Base-by-base conservation (phyloP, 2,888 invertebrate genomes). In the Oxystoma pomonae region DNA sequence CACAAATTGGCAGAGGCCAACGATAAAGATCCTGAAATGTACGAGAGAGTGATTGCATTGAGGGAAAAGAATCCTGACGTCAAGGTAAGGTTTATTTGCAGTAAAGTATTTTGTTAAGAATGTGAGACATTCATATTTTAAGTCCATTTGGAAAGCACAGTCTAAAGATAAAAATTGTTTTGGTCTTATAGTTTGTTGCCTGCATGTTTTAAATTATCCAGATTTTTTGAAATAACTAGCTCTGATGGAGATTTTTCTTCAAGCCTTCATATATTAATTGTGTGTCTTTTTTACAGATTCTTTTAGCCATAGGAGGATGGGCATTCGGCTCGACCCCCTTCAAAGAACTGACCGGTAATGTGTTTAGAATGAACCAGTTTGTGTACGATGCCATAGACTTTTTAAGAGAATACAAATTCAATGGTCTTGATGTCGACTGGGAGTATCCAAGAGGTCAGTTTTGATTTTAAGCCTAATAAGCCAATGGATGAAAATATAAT, bases 321-420 rank as follows among this genome's bases (percentile, higher is more conserved):
- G 94, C 94, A 0, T 96, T 96, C 75, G 96, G 96, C 12, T 96
- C 96, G 0, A 94, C 94, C 0, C 95, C 95, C 1, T 95, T 94
- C 85, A 94, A 94, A 82, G 94, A 95, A 77, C 84, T 96, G 53
- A 95, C 95, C 0, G 90, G 91, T 64, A 96, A 94, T 77, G 90
- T 92, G 2, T 95, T 92, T 86, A 86, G 95, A 56, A 95, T 95
- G 94, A 95, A 95, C 77, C 94, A 94, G 77, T 96, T 96, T 77
- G 95, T 96, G 1, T 96, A 96, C 77, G 94, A 95, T 79, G 93
- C 95, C 17, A 95, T 96, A 64, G 95, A 96, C 71, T 96, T 95
- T 82, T 83, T 96, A 59, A 83, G 96, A 57, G 92, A 94, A 74
- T 92, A 91, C 77, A 91, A 94, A 79, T 95, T 96, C 79, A 94